Conservation (phyloP, 2,113 vertebrate genomes). For the Lepus timidus region DNA sequence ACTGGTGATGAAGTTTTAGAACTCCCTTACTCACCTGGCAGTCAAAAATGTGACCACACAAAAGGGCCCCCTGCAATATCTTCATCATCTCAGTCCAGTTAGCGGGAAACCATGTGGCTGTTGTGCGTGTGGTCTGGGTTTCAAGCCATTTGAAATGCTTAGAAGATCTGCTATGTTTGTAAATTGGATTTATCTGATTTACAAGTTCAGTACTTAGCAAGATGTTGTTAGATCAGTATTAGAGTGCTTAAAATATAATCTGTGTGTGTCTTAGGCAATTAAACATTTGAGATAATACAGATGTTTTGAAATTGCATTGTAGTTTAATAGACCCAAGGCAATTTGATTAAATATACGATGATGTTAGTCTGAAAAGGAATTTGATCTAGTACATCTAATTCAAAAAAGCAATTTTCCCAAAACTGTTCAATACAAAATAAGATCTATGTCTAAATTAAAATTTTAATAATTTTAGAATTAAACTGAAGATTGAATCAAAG, state of each 20-base stretch:
- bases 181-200: slow-evolving; percentile 45
- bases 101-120: background rate
- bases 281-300: slow-evolving; percentile 13
- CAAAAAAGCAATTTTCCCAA: background rate
- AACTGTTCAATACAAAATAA: background rate
- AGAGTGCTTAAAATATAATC: slow-evolving; percentile 39
- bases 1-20: background rate
- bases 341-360: slow-evolving; percentile 26
- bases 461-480: slow-evolving; percentile 35
- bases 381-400: background rate
- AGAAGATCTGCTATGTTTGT: background rate
- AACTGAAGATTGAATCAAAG: background rate
- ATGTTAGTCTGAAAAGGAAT: background rate
- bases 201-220: background rate
- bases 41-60: background rate
- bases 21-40: background rate
- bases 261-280: background rate
- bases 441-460: background rate
- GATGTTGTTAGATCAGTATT: background rate
- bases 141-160: background rate
- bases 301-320: background rate
- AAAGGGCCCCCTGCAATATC: background rate
- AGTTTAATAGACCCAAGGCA: background rate
- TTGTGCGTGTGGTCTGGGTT: background rate
- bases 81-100: too few relatives aligned